A percentile compares a stretch with the other conserved stretches of the same genome.
Conservation (phyloP, 2,888 invertebrate genomes). For the Nesidiocoris tenuis region DNA sequence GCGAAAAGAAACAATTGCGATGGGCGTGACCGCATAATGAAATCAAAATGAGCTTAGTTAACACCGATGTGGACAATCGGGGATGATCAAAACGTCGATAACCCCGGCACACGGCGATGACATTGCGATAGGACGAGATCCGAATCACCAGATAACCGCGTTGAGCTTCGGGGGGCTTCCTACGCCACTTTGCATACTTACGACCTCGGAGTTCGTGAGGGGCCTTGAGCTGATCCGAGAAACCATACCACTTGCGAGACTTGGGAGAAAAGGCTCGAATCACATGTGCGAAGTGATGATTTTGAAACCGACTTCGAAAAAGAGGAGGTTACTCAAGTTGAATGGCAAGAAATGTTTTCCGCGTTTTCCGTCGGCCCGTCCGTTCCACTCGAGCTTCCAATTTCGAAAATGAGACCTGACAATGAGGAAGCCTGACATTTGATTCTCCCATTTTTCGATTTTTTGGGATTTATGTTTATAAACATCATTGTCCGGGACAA, state of each 20-base stretch:
- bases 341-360: slow-evolving; percentile 4
- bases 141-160: slow-evolving; percentile 19
- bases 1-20: too few relatives aligned
- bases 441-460: too few relatives aligned
- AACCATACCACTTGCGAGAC: too few relatives aligned
- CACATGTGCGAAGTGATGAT: neutral
- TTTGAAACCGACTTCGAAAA: slow-evolving; percentile 2
- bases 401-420: too few relatives aligned
- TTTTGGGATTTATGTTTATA: too few relatives aligned
- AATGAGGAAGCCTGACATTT: too few relatives aligned
- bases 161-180: too few relatives aligned
- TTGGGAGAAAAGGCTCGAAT: too few relatives aligned
- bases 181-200: slow-evolving; percentile 20
- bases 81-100: slow-evolving; percentile 13
- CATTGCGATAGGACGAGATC: slow-evolving; percentile 20
- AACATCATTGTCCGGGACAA: too few relatives aligned
- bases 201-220: slow-evolving; percentile 15
- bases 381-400: too few relatives aligned
- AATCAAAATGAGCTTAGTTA: slow-evolving; percentile 5
- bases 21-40: neutral
- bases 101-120: slow-evolving; percentile 21
- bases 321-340: too few relatives aligned
- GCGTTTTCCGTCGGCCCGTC: neutral
- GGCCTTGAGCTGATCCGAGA: slow-evolving; percentile 5
- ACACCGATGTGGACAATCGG: neutral